phyloP scores from a whole-genome alignment of 2,888 invertebrate genomes.

The Chloroclystis v-ata region DNA sequence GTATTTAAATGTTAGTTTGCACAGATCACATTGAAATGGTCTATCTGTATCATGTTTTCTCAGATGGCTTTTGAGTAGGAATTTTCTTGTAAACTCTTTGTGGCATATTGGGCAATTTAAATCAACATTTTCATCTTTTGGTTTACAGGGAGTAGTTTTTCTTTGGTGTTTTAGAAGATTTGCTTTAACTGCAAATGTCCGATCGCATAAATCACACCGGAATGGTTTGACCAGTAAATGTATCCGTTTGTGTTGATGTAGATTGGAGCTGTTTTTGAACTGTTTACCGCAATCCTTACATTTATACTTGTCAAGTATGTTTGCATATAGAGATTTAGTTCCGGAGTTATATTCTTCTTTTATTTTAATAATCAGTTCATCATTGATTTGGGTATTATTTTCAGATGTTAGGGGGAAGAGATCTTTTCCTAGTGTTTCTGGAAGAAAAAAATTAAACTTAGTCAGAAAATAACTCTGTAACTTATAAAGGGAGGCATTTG shows the following conservation, averaged over 20 bases:
- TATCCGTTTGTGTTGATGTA: slow-evolving; percentile 40
- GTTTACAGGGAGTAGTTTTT: slow-evolving; percentile 16
- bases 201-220: slow-evolving; percentile 33
- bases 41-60: slow-evolving; percentile 29
- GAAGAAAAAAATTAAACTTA: too few relatives aligned
- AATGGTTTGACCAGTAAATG: slow-evolving; percentile 37
- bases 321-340: slow-evolving; percentile 26
- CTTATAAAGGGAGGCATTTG: too few relatives aligned
- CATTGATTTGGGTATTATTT: too few relatives aligned
- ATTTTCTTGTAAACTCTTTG: slow-evolving; percentile 33
- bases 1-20: slow-evolving; percentile 43
- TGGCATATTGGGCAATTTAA: slow-evolving; percentile 32
- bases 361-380: slow-evolving; percentile 23
- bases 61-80: slow-evolving; percentile 34
- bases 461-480: too few relatives aligned
- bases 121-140: slow-evolving; percentile 31
- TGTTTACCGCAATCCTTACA: slow-evolving; percentile 42
- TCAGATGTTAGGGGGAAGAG: too few relatives aligned
- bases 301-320: slow-evolving; percentile 31
- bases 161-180: slow-evolving; percentile 35
- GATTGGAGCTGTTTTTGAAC: slow-evolving; percentile 41
- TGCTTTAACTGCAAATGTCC: slow-evolving; percentile 33
- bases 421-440: too few relatives aligned
- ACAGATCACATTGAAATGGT: slow-evolving; percentile 22
- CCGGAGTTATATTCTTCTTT: slow-evolving; percentile 26